phyloP scores from a whole-genome alignment of 2,113 vertebrate genomes.

The Plecturocebus donacophilus region DNA sequence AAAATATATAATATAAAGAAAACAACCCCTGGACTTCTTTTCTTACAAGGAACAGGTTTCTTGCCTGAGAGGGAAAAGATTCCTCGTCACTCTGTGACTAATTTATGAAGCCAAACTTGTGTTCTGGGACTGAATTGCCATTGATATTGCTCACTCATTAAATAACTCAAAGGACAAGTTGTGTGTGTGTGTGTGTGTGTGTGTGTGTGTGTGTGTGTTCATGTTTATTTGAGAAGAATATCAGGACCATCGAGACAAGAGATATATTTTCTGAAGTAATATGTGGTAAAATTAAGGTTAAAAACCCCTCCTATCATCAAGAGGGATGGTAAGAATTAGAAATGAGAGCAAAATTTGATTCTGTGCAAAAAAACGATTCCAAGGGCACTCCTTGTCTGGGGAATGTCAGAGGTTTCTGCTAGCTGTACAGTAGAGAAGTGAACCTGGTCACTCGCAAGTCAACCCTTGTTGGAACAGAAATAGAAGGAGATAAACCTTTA shows the following conservation, averaged over 20 bases:
- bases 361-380: neutral
- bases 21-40: neutral
- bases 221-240: neutral
- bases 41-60: neutral
- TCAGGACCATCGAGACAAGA: neutral
- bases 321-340: neutral
- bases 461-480: neutral
- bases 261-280: constrained; percentile 40
- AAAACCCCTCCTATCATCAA: neutral
- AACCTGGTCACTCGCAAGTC: neutral
- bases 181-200: neutral
- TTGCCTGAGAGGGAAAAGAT: neutral
- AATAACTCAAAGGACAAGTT: neutral
- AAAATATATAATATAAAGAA: neutral
- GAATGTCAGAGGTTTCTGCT: neutral
- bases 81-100: neutral
- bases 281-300: neutral
- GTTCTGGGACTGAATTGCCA: neutral
- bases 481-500: neutral
- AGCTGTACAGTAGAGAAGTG: neutral
- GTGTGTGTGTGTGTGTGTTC: neutral
- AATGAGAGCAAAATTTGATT: neutral
- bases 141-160: neutral
- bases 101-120: neutral
- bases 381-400: neutral